Evolutionary conservation across 2,797 vertebrate genomes (phyloP).

Genomic region (Diceros bicornis): DNA sequence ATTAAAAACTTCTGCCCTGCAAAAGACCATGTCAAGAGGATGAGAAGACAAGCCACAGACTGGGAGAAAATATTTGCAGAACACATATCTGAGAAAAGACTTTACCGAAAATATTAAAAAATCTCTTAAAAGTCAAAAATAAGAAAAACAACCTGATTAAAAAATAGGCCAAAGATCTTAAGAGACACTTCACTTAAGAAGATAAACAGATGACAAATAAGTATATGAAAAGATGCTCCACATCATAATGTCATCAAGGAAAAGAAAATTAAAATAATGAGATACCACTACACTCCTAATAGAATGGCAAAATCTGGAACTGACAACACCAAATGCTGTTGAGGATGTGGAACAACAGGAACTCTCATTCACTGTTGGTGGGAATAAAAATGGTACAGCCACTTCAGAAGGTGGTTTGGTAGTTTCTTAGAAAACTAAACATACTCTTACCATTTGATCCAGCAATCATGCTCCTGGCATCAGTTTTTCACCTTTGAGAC

Average conservation of each 20-base stretch:
- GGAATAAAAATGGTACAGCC: not conserved
- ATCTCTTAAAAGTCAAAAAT: not conserved
- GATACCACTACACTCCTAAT: not conserved
- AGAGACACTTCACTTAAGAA: not conserved
- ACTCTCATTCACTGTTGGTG: not conserved
- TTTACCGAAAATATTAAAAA: not conserved
- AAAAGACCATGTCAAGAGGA: not conserved
- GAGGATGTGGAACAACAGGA: not conserved
- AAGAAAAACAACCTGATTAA: not conserved
- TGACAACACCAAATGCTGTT: not conserved
- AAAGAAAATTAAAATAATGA: not conserved
- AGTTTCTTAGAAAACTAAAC: slow-evolving; percentile 1
- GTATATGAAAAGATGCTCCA: not conserved
- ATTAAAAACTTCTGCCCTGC: not conserved
- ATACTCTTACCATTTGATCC: not conserved
- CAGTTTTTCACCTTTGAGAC: not conserved
- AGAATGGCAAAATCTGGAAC: not conserved
- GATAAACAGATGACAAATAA: not conserved
- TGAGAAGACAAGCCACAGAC: not conserved
- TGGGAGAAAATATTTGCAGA: not conserved
- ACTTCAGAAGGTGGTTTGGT: not conserved
- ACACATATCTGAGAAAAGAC: not conserved
- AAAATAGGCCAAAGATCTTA: not conserved
- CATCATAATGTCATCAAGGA: not conserved
- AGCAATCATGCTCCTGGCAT: not conserved